A percentile compares a stretch with the other conserved stretches of the same genome.
Conservation (phyloP, 2,797 vertebrate species). For the Trematomus bernacchii region DNA sequence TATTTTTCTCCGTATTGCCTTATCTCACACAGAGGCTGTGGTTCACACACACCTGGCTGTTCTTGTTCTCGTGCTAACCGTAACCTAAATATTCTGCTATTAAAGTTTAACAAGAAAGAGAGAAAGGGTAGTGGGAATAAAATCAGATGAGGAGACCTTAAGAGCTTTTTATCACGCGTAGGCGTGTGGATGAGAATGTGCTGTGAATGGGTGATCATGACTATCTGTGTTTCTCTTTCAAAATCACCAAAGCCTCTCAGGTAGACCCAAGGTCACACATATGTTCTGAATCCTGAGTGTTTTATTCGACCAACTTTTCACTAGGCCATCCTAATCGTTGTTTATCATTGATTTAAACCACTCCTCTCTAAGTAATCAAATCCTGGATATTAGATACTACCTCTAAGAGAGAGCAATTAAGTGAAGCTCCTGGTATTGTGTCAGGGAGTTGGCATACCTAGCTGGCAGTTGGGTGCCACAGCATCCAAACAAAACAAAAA, state of each 20-base stretch:
- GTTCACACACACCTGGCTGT: slow-evolving; percentile 11
- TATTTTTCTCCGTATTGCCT: slow-evolving; percentile 9
- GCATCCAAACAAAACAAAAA: slow-evolving; percentile 26
- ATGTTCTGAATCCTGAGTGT: slow-evolving; percentile 12
- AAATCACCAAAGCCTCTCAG: slow-evolving; percentile 32
- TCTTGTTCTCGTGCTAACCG: slow-evolving; percentile 17
- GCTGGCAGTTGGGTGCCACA: slow-evolving; percentile 41
- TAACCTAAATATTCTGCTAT: slow-evolving; percentile 55
- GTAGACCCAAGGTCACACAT: slow-evolving; percentile 1
- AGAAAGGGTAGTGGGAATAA: background rate
- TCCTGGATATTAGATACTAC: slow-evolving; percentile 58
- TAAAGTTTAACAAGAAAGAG: slow-evolving; percentile 46
- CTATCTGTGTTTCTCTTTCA: slow-evolving; percentile 21
- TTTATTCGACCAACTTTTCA: slow-evolving; percentile 26
- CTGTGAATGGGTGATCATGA: slow-evolving; percentile 16
- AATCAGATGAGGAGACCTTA: slow-evolving; percentile 26
- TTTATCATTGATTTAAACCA: slow-evolving; percentile 55
- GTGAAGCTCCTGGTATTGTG: slow-evolving; percentile 51
- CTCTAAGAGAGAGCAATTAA: slow-evolving; percentile 59
- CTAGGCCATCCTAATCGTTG: slow-evolving; percentile 14
- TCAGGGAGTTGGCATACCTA: slow-evolving; percentile 42
- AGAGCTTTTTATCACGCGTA: slow-evolving; percentile 27
- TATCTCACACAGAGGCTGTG: background rate
- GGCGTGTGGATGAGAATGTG: slow-evolving; percentile 13
- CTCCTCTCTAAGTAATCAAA: slow-evolving; percentile 51